Evolutionary conservation across 2,888 invertebrate genomes (phyloP), one percentile per base, ranked within the genome.

Genomic region (Meteorus cinctellus): DNA sequence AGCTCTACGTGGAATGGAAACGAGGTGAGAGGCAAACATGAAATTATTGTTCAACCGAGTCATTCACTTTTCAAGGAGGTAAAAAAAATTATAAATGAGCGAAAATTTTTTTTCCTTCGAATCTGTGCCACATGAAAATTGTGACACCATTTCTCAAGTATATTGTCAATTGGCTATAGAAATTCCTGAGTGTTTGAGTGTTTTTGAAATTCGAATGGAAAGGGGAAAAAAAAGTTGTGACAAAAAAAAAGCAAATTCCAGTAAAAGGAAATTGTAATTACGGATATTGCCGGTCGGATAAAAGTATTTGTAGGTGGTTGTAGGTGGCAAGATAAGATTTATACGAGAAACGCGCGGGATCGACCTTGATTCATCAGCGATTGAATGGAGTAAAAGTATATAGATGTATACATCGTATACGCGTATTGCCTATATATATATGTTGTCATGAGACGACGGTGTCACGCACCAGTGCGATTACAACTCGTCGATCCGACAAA

Each of bases 1-100:
- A 68, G 81, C 79, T 82, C 82, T 78, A 76, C 81, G 82, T 83
- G 86, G 83, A 80, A 87, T 87, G 87, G 86, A 86, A 85, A 86
- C 86, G 81, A 87, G 87, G 86, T 84, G 81, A 83, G 83, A 75
- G 65, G 59, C 55, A 48, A 16, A 60, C 62, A 34, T 31, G 12
- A 34, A 65, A 65, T 36, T 27, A 62, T 12, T 29, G 16, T 31
- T 29, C 27, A 62, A 62, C 31, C n/a, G 14, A 29, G 16, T 29
- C 16, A 29, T 62, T 29, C 31, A 29, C 27, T 62, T 31, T 31
- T 29, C 31, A 29, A 62, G 59, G 29, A 24, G 29, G 29, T 60
- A 14, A 60, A 62, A 62, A 62, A 29, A 62, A 65, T 36, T 63
- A 70, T 41, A 62, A 45, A 24, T 41, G 41, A 16, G 48, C 51